These are phyloP conservation scores for Phengaris arion DNA, from an alignment of 2,888 invertebrate species.

Conservation along the genomic window DNA sequence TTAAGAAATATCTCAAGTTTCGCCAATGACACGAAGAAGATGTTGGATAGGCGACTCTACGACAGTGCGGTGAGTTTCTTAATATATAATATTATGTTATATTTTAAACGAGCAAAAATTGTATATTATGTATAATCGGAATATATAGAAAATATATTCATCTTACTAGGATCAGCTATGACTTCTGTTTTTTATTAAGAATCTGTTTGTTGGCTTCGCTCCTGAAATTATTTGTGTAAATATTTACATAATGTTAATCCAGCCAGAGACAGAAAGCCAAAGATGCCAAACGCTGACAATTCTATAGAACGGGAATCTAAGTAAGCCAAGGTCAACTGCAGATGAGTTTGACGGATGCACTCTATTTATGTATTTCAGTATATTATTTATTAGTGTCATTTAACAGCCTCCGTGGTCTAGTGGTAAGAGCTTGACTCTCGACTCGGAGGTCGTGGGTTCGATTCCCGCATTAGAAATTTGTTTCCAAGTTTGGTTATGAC, in stretches of 20 bases:
- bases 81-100: too few relatives aligned
- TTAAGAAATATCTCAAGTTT: conserved; percentile 52
- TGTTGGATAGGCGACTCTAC: conserved; percentile 39
- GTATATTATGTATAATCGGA: too few relatives aligned
- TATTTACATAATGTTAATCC: conserved; percentile 20
- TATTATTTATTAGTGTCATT: background rate
- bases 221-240: conserved; percentile 2
- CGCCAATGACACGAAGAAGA: conserved; percentile 45
- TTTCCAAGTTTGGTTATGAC: too few relatives aligned
- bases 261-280: background rate
- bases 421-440: too few relatives aligned
- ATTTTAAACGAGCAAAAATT: too few relatives aligned
- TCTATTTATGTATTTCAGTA: background rate
- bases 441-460: too few relatives aligned
- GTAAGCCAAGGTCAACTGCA: conserved; percentile 18
- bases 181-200: background rate
- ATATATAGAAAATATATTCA: too few relatives aligned
- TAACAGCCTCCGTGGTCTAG: too few relatives aligned
- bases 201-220: background rate
- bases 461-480: too few relatives aligned
- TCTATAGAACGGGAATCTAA: background rate
- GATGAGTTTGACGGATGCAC: background rate
- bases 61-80: conserved; percentile 47
- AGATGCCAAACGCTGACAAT: conserved; percentile 10
- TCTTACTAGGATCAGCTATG: too few relatives aligned